A percentile compares a stretch with the other conserved stretches of the same genome.
Conservation (phyloP, 2,113 vertebrate species). For the Leucopsar rothschildi region DNA sequence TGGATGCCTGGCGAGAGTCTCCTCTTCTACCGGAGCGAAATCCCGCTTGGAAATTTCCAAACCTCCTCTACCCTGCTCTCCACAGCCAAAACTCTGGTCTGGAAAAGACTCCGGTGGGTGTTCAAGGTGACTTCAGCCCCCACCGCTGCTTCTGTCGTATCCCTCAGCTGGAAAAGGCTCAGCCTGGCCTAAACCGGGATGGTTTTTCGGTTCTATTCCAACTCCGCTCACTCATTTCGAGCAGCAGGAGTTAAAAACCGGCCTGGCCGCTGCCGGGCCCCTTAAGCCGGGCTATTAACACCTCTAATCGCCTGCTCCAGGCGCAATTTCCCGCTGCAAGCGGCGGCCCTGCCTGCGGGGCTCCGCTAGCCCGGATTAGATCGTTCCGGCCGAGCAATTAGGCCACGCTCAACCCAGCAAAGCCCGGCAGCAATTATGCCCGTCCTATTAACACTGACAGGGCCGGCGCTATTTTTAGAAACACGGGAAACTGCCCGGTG, state of each 20-base stretch:
- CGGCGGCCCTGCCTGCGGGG: background rate
- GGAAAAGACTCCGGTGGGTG: background rate
- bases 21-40: background rate
- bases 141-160: accelerated
- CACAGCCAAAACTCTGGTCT: background rate
- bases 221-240: accelerated
- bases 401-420: background rate
- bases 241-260: background rate
- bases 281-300: conserved; percentile 45
- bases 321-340: conserved; percentile 27
- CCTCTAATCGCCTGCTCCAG: conserved; percentile 21
- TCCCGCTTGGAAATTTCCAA: background rate
- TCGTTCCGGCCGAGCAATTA: conserved; percentile 38
- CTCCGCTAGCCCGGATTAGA: background rate
- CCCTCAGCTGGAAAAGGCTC: background rate
- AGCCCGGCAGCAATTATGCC: conserved; percentile 28
- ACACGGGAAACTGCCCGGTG: background rate
- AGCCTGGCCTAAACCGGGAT: background rate
- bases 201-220: background rate
- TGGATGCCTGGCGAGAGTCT: background rate
- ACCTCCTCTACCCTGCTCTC: background rate
- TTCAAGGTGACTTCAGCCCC: background rate
- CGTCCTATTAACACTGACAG: conserved; percentile 23
- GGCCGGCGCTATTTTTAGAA: background rate
- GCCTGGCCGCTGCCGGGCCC: background rate